Conservation (phyloP, 1,140 invertebrate genomes). For the Euwallacea fornicatus region DNA sequence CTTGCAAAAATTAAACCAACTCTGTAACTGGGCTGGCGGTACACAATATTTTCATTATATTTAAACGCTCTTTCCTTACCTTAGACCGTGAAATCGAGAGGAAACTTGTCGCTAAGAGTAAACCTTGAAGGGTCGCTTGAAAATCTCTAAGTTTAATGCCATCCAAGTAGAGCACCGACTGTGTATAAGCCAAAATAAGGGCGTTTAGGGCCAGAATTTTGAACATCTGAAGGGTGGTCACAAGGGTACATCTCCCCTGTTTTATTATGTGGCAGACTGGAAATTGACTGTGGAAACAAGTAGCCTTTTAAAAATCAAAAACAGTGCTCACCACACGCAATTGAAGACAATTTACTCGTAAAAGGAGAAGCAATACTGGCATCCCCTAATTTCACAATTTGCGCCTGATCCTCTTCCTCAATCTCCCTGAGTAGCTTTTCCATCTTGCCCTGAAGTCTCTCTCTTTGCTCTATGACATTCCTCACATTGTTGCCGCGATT, state of each 20-base stretch:
- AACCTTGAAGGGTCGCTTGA: conserved; percentile 94
- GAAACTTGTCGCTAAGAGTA: conserved; percentile 94
- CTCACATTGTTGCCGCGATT: conserved; percentile 48
- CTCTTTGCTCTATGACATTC: conserved; percentile 52
- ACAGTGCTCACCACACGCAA: conserved; percentile 83
- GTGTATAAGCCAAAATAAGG: conserved; percentile 95
- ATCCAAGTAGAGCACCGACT: conserved; percentile 97
- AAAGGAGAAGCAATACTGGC: conserved; percentile 99
- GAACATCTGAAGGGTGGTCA: conserved; percentile 99
- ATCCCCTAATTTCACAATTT: conserved; percentile 94
- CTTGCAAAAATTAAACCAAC: conserved; percentile 28
- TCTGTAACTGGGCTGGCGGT: background rate
- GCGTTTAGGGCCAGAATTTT: conserved; percentile 99
- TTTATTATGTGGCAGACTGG: conserved; percentile 98
- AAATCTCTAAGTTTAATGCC: conserved; percentile 97
- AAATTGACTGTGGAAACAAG: too few species aligned
- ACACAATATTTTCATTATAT: background rate
- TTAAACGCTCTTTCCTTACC: conserved; percentile 57
- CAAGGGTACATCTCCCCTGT: conserved; percentile 97
- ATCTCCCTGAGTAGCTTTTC: conserved; percentile 85
- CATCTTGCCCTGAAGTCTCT: conserved; percentile 60
- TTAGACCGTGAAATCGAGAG: conserved; percentile 98
- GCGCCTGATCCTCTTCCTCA: conserved; percentile 86
- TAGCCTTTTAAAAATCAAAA: background rate
- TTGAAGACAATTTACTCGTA: conserved; percentile 96